Percentiles rank a stretch among this genome's conserved stretches.
These are phyloP conservation scores for Leptinotarsa peninsularis DNA, from an alignment of 2,888 invertebrate species.

Conservation along the genomic window DNA sequence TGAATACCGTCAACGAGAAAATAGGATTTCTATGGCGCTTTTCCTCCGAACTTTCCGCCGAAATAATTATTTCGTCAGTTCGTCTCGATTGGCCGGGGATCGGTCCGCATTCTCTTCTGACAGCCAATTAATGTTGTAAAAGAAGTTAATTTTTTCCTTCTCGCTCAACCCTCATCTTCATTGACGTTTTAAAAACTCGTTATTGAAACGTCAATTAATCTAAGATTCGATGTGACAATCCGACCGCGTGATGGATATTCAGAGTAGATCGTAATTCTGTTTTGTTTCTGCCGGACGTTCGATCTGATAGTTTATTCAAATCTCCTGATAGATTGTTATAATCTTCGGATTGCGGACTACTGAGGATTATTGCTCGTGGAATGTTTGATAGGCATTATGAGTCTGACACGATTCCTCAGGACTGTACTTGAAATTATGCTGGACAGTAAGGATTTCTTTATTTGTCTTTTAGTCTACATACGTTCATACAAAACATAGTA, in stretches of 20 bases:
- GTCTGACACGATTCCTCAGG: not conserved
- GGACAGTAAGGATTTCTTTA: no score
- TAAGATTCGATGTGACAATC: constrained; percentile 56
- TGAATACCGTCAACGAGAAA: not conserved
- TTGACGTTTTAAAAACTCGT: constrained; percentile 62
- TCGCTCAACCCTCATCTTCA: constrained; percentile 51
- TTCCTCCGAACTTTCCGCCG: constrained; percentile 25
- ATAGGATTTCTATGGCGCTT: constrained; percentile 16
- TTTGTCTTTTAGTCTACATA: no score
- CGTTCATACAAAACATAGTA: no score
- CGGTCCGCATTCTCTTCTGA: constrained; percentile 50
- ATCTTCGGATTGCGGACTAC: constrained; percentile 24
- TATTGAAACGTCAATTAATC: constrained; percentile 62
- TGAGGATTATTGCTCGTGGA: constrained; percentile 22
- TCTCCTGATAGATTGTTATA: constrained; percentile 29
- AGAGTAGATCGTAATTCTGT: constrained; percentile 34
- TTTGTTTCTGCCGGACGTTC: constrained; percentile 32
- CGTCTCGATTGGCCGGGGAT: constrained; percentile 5
- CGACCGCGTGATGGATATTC: constrained; percentile 48
- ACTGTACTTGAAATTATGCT: not conserved
- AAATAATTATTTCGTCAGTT: constrained; percentile 23
- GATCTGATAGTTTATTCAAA: constrained; percentile 49
- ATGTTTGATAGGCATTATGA: not conserved
- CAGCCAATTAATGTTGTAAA: constrained; percentile 56
- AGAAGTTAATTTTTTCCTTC: constrained; percentile 51